These are phyloP conservation scores for Nansenia antarctica DNA, from an alignment of 2,113 vertebrate species.

Conservation along the genomic window DNA sequence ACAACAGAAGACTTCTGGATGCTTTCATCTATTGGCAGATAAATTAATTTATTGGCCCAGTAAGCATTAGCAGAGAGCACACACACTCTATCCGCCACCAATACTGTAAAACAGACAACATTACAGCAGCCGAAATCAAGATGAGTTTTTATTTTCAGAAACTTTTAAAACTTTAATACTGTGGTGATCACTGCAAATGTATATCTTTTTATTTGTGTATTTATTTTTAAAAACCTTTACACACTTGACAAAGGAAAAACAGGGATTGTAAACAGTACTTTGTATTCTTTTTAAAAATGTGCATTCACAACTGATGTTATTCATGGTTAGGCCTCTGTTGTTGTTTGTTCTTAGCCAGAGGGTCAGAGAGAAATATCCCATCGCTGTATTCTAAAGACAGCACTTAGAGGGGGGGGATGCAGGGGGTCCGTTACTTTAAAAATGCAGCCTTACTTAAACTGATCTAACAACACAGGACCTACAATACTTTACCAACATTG, in stretches of 20 bases:
- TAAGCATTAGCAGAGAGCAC: constrained; percentile 25
- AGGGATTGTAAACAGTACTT: constrained; percentile 72
- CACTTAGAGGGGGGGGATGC: too few species aligned
- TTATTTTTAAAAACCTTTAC: constrained; percentile 68
- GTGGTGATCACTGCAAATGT: constrained; percentile 75
- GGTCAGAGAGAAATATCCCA: too few species aligned
- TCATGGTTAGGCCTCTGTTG: too few species aligned
- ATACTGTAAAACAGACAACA: constrained; percentile 11
- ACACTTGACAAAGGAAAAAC: constrained; percentile 77
- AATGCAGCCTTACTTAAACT: too few species aligned
- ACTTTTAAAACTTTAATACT: constrained; percentile 78
- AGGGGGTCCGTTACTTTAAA: too few species aligned
- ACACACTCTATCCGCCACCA: not conserved
- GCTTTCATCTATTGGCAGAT: constrained; percentile 32
- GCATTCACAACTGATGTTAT: constrained; percentile 47
- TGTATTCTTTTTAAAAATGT: constrained; percentile 51
- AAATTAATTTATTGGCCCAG: constrained; percentile 44
- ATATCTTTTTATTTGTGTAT: constrained; percentile 60
- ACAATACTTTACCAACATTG: too few species aligned
- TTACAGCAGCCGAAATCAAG: constrained; percentile 41
- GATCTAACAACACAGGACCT: too few species aligned
- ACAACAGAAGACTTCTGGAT: not conserved
- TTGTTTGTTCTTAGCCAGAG: too few species aligned
- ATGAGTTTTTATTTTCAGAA: constrained; percentile 74
- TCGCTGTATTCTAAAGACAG: too few species aligned